Base-by-base conservation (phyloP, 2,888 invertebrate species). In the Parnassius orleans region DNA sequence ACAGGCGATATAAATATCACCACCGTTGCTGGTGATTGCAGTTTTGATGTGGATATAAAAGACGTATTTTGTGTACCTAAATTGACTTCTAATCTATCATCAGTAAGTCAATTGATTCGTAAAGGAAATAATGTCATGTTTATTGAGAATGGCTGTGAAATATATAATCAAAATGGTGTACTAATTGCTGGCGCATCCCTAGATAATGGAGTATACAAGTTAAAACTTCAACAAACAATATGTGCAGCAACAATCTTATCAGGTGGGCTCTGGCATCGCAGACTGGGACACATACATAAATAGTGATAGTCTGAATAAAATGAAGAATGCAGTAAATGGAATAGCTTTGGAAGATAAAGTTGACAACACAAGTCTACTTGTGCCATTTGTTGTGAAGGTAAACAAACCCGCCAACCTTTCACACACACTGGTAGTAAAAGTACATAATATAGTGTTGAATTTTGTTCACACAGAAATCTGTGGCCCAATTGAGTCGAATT, bases 81-180 rank as follows among this genome's bases (percentile, higher is more conserved):
- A 15, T 53, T 68, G 62, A 61, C 66, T 33, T 64, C 65, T 9
- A 67, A 66, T 19, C 43, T 66, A 9, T 46, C 65, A 48, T 68
- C 63, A 12, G 64, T 66, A 9, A 68, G 68, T 57, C 56, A 66
- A 54, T 14, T 68, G 5, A 66, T 65, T 42, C 15, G 11, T 44
- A 60, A 57, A 10, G 65, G 65, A 10, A 68, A 68, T 43, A 64
- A 51, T 43, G 63, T 68, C 0, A 41, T 46, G 10, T 66, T 66
- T 41, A 48, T 14, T 10, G 15, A 48, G 12, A 53, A 57, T 57
- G 60, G 60, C 43, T 65, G 61, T 65, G 11, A 56, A 7, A 59
- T 63, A 9, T 33, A 14, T 42, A 59, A 63, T 55, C 42, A 53
- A 47, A 41, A 55, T 19, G 53, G 43, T 43, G 44, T 42, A 43